Evolutionary conservation across 2,797 vertebrate species (phyloP), one percentile per base, ranked within the genome.

Genomic region (Gambelia wislizenii): DNA sequence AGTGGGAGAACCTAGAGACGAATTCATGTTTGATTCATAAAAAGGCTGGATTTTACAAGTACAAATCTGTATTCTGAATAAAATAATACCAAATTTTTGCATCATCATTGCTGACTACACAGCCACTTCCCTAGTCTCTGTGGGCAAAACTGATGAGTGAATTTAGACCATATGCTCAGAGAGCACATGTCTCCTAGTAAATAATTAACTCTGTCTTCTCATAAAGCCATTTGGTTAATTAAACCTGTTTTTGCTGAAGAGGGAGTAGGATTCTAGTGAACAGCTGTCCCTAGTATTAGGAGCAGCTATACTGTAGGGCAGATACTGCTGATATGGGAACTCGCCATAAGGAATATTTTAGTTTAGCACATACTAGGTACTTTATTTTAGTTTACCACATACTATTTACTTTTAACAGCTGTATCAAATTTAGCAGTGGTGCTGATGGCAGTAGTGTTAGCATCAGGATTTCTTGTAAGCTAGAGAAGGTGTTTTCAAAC

Each of bases 201-300:
- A 81, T 81, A 61, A 81, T 81, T 81, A 81, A 81, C 56, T 49
- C 75, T 54, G 77, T 59, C 54, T 81, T 81, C 54, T 27, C 54
- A 81, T 39, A 61, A 61, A 81, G 6, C 25, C 54, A 42, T 81
- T 81, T 81, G 79, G 79, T 56, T 59, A 81, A 81, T 61, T 81
- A 59, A 81, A 61, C 79, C 22, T 0, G 3, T 61, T 81, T 59
- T 56, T 59, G n/a, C 79, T 81, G 79, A 81, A 81, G 56, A 82
- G 20, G n/a, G 79, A 59, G 27, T 82, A 64, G 80, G 59, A 82
- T 64, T 64, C 39, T 44, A 44, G 39, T 44, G 59, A 82, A 82
- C 80, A 82, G 39, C 79, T 61, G 79, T 39, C 25, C 39, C 30
- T 42, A 44, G 59, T 33, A 44, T 82, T 64, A 64, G 22, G 30